Base-by-base conservation (phyloP, 2,113 vertebrate genomes). In the Archocentrus centrarchus region DNA sequence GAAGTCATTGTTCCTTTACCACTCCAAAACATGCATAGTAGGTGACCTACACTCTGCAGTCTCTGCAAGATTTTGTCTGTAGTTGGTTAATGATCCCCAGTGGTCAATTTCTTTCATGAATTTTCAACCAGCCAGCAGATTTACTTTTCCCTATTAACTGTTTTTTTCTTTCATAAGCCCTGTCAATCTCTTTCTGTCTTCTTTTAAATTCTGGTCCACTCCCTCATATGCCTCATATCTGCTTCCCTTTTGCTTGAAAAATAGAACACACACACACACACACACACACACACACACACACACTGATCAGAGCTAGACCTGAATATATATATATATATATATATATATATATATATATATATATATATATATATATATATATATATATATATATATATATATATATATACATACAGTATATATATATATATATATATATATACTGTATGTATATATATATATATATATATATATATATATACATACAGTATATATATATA, bases 1-100 rank as follows among this genome's bases (percentile, higher is more conserved):
- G 81, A 87, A 1, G 5, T 68, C 70, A 90, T 91, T 93, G 89
- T 94, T 89, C 77, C 47, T 55, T 68, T 61, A 59, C 77, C 70
- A 47, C 76, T 83, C 83, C 55, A 90, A 94, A 87, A 88, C 85
- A 85, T 91, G 92, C 77, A 88, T 7, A 66, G 58, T 37, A 85
- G 47, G 37, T 9, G 8, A 86, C 86, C 80, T 77, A 64, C 61
- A 63, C 61, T 64, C 76, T 50, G 75, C 70, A 61, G 62, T 85
- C 47, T 39, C 32, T 79, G 58, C 9, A 59, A 63, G 3, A 83
- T 73, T 76, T 81, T 81, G n/a, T 87, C 32, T 62, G 62, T 17
- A 37, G 32, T 83, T 6, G 11, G 57, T 79, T 60, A 88, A 78
- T 61, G 37, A 88, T 55, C 13, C 83, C 60, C 77, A 47, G 59